These are phyloP conservation scores for Lutraria rhynchaena DNA, from an alignment of 1,140 invertebrate genomes.

Conservation along the genomic window DNA sequence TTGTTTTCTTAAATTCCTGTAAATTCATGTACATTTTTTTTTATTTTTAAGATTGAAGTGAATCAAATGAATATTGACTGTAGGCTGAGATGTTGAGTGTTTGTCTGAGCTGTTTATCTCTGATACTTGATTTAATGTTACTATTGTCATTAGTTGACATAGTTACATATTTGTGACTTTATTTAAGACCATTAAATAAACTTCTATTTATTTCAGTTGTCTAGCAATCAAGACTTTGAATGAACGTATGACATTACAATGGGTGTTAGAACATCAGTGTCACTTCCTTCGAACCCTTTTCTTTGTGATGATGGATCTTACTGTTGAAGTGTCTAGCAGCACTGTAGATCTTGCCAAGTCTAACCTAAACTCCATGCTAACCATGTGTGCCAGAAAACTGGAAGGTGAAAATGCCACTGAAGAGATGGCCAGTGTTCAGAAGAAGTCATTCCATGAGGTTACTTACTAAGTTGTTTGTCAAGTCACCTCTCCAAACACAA, in stretches of 20 bases:
- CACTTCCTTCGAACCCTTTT: conserved; percentile 96
- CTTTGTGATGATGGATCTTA: conserved; percentile 99
- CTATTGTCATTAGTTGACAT: not conserved
- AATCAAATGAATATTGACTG: too few species aligned
- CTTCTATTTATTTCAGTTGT: conserved; percentile 86
- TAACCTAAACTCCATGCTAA: conserved; percentile 95
- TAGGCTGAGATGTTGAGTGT: too few species aligned
- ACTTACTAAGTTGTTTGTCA: conserved; percentile 95
- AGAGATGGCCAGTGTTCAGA: conserved; percentile 89
- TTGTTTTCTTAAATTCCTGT: too few species aligned
- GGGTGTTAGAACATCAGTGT: conserved; percentile 96
- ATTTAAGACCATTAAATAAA: too few species aligned
- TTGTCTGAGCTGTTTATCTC: too few species aligned
- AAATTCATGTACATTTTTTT: too few species aligned
- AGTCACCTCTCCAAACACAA: conserved; percentile 95
- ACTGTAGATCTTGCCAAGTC: conserved; percentile 96
- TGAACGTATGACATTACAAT: conserved; percentile 94
- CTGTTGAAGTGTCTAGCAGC: conserved; percentile 91
- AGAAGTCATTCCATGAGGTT: conserved; percentile 94
- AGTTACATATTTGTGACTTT: not conserved
- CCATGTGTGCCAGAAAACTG: conserved; percentile 87
- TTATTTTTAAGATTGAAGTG: too few species aligned
- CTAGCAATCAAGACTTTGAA: conserved; percentile 96
- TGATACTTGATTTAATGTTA: not conserved
- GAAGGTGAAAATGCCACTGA: conserved; percentile 81